Percentiles rank a stretch among this genome's conserved stretches.
phyloP scores from a whole-genome alignment of 2,888 invertebrate genomes.

The Ormyrus labotus region DNA sequence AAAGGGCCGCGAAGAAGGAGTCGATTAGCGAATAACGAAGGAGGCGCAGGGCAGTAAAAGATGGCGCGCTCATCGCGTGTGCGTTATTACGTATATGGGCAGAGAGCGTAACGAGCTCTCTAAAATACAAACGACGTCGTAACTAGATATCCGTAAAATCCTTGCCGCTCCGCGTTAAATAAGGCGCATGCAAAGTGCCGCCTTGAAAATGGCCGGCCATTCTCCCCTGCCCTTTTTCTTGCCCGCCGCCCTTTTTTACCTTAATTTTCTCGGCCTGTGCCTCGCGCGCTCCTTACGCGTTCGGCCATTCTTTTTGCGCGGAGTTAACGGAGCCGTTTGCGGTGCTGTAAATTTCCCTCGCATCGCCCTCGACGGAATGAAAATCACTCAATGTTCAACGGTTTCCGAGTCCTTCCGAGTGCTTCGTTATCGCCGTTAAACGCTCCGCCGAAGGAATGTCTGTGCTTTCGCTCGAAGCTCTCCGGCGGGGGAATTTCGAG shows the following conservation, averaged over 20 bases:
- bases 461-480: no score
- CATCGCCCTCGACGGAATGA: no score
- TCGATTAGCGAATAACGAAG: neutral
- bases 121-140: slow-evolving; percentile 57
- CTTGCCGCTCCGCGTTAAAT: slow-evolving; percentile 21
- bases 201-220: slow-evolving; percentile 11
- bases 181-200: slow-evolving; percentile 29
- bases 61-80: neutral
- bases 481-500: neutral
- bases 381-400: no score
- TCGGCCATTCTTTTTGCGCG: neutral
- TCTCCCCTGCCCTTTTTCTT: neutral
- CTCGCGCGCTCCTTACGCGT: neutral
- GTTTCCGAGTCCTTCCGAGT: no score
- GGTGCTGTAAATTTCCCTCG: no score
- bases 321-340: neutral
- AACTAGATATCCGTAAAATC: slow-evolving; percentile 47
- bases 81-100: slow-evolving; percentile 4
- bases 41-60: neutral
- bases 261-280: neutral
- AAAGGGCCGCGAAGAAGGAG: neutral
- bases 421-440: no score
- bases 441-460: no score
- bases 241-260: neutral
- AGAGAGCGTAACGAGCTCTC: slow-evolving; percentile 51